Evolutionary conservation across 2,888 invertebrate species (phyloP), one percentile per base, ranked within the genome.

Genomic region (Myopa tessellatipennis): DNA sequence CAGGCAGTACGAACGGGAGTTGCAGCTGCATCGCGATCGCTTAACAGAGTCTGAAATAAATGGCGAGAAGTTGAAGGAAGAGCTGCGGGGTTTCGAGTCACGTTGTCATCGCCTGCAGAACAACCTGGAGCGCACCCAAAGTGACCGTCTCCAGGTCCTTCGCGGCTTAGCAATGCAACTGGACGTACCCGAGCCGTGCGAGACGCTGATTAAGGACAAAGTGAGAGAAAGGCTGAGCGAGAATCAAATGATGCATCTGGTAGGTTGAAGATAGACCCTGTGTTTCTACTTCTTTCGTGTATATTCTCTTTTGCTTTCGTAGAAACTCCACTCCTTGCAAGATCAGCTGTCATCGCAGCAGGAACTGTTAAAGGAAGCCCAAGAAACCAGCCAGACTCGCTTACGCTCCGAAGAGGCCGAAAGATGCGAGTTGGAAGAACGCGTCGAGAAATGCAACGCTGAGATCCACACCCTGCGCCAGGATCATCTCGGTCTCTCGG

Each of bases 311-410:
- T 34, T 8, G 60, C 63, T 75, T 79, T 4, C 18, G 2, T 63
- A 95, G 95, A 94, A 94, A 93, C 90, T 95, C 79, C 94, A 95
- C 80, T 91, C 92, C 3, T 88, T 96, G 40, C 93, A 95, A 67
- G 95, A 95, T 80, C 95, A 96, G 88, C 89, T 96, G 60, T 91
- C 91, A 68, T 90, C 92, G 79, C 93, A 96, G 83, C 92, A 93
- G 0, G 93, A 94, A 79, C 95, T 96, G 86, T 89, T 88, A 3
- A 88, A 88, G 76, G 89, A 89, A 61, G 84, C 83, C 0, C 86
- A 87, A 93, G 82, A 93, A 91, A 84, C 91, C 92, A 80, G 93
- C 93, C 83, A 92, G 92, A 83, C 94, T 92, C 84, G 89, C 92
- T 81, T 93, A 91, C 86, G 94, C 92, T 82, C 93, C 91, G 88